Evolutionary conservation across 2,888 invertebrate species (phyloP).

Genomic region (Isotomurus palustris): DNA sequence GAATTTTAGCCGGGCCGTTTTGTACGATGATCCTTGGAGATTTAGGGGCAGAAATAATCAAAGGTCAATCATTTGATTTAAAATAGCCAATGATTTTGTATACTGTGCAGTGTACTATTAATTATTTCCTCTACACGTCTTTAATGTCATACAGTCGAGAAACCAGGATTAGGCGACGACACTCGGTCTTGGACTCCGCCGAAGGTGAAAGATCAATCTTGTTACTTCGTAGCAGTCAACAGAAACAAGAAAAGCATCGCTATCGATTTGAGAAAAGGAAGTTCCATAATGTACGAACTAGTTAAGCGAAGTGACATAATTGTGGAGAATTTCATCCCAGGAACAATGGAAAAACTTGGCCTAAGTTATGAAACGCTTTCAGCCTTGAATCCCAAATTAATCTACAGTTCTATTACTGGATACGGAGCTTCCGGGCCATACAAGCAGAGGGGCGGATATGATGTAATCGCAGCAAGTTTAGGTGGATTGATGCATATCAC

Average conservation of each 20-base stretch:
- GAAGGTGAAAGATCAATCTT: conserved; percentile 64
- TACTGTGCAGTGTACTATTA: conserved; percentile 35
- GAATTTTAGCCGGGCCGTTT: conserved; percentile 89
- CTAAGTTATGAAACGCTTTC: conserved; percentile 75
- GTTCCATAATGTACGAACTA: conserved; percentile 63
- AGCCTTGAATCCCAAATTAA: conserved; percentile 66
- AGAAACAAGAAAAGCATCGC: conserved; percentile 92
- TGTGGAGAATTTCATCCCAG: conserved; percentile 91
- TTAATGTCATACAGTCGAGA: conserved; percentile 87
- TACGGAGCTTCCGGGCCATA: conserved; percentile 87
- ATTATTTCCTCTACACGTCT: neutral
- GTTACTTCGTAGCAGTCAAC: conserved; percentile 83
- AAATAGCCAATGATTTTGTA: neutral
- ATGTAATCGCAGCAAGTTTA: conserved; percentile 88
- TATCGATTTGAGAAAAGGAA: conserved; percentile 74
- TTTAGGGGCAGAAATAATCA: conserved; percentile 53
- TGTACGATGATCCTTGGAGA: conserved; percentile 81
- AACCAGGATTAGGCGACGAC: conserved; percentile 77
- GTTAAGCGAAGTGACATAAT: conserved; percentile 76
- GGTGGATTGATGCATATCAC: conserved; percentile 88
- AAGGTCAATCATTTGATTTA: conserved; percentile 24
- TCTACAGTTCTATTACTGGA: conserved; percentile 92
- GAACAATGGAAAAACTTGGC: conserved; percentile 67
- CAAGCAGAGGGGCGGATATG: conserved; percentile 82
- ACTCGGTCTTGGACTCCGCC: conserved; percentile 92